phyloP scores from a whole-genome alignment of 1,140 invertebrate species.

The Drosophila parvula region DNA sequence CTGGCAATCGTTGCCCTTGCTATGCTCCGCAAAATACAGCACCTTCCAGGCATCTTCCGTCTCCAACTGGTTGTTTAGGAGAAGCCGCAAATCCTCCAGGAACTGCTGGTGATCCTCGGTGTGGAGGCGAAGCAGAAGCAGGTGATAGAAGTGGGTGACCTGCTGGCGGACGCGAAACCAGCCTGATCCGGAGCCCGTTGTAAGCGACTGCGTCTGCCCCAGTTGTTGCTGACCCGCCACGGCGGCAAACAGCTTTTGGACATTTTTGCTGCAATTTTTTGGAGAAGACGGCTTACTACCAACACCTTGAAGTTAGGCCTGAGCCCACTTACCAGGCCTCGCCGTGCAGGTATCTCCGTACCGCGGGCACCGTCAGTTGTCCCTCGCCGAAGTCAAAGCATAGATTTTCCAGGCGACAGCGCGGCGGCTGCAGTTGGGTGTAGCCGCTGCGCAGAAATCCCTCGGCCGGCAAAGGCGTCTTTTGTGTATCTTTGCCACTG shows the following conservation, averaged over 20 bases:
- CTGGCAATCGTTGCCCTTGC: conserved; percentile 78
- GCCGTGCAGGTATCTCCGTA: conserved; percentile 50
- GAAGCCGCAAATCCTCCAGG: conserved; percentile 10
- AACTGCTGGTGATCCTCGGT: neutral
- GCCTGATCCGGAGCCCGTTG: neutral
- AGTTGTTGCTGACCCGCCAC: conserved; percentile 55
- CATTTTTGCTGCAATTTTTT: conserved; percentile 56
- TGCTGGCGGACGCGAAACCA: conserved; percentile 59
- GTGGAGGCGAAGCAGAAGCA: conserved; percentile 48
- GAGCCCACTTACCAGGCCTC: conserved; percentile 60
- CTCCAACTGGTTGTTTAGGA: conserved; percentile 62
- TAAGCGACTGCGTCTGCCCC: neutral
- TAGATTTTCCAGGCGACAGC: conserved; percentile 41
- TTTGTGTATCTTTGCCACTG: conserved; percentile 60
- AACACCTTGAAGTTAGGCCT: neutral
- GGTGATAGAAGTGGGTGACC: conserved; percentile 71
- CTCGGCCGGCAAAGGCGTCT: conserved; percentile 40
- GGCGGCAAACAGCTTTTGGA: conserved; percentile 65
- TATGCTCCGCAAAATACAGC: conserved; percentile 72
- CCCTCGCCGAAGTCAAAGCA: conserved; percentile 56
- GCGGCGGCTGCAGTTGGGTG: conserved; percentile 29
- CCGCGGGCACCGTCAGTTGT: conserved; percentile 39
- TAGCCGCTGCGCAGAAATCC: conserved; percentile 67
- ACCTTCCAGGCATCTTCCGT: conserved; percentile 56
- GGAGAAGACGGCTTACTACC: neutral